Base-by-base conservation (phyloP, 2,888 invertebrate species). In the Chydorus sphaericus region DNA sequence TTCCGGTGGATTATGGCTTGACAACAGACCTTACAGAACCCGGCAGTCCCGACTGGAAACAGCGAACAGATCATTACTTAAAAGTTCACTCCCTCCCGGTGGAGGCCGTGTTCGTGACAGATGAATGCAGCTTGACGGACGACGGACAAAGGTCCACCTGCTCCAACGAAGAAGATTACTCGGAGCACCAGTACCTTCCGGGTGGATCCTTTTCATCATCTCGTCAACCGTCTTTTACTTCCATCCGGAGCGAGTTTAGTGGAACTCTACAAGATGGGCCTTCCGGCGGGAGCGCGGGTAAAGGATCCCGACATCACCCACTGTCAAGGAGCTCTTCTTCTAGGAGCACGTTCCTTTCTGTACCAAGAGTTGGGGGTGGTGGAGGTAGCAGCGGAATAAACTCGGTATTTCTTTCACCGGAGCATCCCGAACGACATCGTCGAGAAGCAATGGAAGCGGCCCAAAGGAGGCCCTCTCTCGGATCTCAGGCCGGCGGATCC, bases 1-100 rank as follows among this genome's bases (percentile, higher is more conserved):
- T 53, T 16, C 23, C 53, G 36, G 37, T 53, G 37, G 53, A 53
- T 38, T 53, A 53, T 23, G 36, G 53, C 48, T 26, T 7, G 48
- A 48, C 8, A 28, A 48, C 20, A 28, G 48, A 18, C n/a, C n/a
- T n/a, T n/a, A n/a, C n/a, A n/a, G n/a, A n/a, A n/a, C n/a, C n/a
- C n/a, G n/a, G n/a, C n/a, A n/a, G n/a, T n/a, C n/a, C n/a, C n/a
- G n/a, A n/a, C n/a, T n/a, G n/a, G n/a, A n/a, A n/a, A n/a, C n/a
- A n/a, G n/a, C 44, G 44, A 23, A 26, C 44, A 10, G 44, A 44
- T 5, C 10, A 44, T 23, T 44, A 26, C 26, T 28, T 14, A n/a
- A 44, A 44, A 28, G 28, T 44, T 23, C 44, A 28, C n/a, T 44
- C 44, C 26, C n/a, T 44, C 26, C 44, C 44, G 4, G 28, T 23